Evolutionary conservation across 92 coral and sea anemone species (phyloP).

Genomic region (Porites lobata): DNA sequence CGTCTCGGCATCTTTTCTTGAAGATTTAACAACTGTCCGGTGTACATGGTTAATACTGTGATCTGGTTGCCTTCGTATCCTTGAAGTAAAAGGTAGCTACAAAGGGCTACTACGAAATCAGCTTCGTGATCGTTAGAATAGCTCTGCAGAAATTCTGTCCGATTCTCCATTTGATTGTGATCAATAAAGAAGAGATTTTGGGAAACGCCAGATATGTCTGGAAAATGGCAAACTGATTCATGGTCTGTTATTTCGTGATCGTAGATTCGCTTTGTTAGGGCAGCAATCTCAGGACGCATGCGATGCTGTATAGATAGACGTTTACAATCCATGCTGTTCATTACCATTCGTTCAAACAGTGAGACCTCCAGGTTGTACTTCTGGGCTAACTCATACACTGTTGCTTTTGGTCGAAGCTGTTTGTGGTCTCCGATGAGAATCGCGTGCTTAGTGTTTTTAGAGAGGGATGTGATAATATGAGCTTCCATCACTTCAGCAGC

Average conservation of each 20-base stretch:
- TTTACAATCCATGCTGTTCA: slow-evolving; percentile 72
- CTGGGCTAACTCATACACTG: slow-evolving; percentile 72
- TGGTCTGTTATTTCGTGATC: slow-evolving; percentile 66
- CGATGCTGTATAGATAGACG: slow-evolving; percentile 74
- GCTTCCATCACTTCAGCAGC: slow-evolving; percentile 93
- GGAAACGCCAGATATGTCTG: slow-evolving; percentile 53
- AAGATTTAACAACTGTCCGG: slow-evolving; percentile 71
- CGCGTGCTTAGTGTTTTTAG: slow-evolving; percentile 75
- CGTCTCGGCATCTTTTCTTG: slow-evolving; percentile 62
- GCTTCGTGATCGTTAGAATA: slow-evolving; percentile 79
- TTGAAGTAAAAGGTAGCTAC: slow-evolving; percentile 69
- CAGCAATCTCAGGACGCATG: slow-evolving; percentile 79
- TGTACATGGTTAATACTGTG: slow-evolving; percentile 81
- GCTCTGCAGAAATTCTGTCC: slow-evolving; percentile 60
- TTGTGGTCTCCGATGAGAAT: slow-evolving; percentile 92
- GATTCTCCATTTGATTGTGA: slow-evolving; percentile 52
- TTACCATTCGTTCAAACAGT: slow-evolving; percentile 80
- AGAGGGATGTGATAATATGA: slow-evolving; percentile 80
- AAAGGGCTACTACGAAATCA: slow-evolving; percentile 65
- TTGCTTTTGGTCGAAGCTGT: slow-evolving; percentile 87
- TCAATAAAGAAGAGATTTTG: slow-evolving; percentile 64
- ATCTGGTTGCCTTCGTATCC: slow-evolving; percentile 61
- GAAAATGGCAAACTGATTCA: slow-evolving; percentile 51
- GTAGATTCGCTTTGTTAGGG: slow-evolving; percentile 70
- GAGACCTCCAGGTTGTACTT: slow-evolving; percentile 72